These are phyloP conservation scores for Pristionchus fissidentatus DNA, from an alignment of 2,888 invertebrate genomes.

Conservation along the genomic window DNA sequence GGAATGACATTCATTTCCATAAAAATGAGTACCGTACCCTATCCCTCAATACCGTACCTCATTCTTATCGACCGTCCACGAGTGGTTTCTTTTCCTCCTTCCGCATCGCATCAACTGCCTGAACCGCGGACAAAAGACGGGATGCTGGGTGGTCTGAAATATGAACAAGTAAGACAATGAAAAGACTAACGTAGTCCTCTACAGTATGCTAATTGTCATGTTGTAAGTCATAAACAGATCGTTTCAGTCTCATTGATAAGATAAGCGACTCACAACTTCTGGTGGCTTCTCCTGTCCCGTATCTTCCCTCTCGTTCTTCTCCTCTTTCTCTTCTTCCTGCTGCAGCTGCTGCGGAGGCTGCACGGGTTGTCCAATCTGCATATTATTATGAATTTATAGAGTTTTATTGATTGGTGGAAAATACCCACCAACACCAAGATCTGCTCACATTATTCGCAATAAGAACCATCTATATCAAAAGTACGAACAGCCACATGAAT, in stretches of 20 bases:
- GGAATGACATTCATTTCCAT: background rate
- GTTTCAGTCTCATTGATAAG: background rate
- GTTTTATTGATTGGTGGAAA: too few species aligned
- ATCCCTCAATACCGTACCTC: background rate
- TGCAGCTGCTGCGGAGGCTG: background rate
- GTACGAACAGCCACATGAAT: too few species aligned
- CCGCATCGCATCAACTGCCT: background rate
- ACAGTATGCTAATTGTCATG: too few species aligned
- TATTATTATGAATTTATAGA: background rate
- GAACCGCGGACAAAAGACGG: background rate
- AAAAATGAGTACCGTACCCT: constrained; percentile 8
- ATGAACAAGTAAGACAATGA: too few species aligned
- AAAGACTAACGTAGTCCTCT: too few species aligned
- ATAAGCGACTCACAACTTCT: background rate
- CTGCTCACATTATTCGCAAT: too few species aligned
- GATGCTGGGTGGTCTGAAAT: too few species aligned
- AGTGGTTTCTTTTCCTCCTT: background rate
- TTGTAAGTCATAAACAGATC: too few species aligned
- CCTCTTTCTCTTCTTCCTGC: background rate
- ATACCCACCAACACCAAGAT: too few species aligned
- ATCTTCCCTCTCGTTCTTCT: background rate
- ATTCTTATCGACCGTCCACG: background rate
- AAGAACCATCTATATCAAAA: too few species aligned
- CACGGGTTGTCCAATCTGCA: constrained; percentile 5
- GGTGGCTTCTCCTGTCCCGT: background rate